Conservation (phyloP, 2,888 invertebrate genomes). For the Lycaena phlaeas region DNA sequence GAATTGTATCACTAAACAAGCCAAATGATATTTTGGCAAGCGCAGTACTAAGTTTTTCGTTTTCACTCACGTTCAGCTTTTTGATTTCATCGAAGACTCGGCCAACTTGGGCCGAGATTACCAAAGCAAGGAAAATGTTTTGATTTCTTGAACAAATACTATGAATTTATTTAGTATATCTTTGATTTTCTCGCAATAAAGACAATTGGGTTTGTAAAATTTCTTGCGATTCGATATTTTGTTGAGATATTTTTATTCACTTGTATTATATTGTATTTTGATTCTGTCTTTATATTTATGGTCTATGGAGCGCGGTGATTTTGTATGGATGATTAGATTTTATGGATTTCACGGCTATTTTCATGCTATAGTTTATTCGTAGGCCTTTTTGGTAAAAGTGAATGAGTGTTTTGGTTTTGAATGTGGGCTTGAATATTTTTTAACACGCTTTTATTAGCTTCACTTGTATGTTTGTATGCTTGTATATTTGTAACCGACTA, state of each 20-base stretch:
- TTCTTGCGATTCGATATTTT: not conserved
- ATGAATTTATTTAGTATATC: constrained; percentile 6
- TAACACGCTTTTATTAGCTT: too few species aligned
- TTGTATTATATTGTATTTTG: not conserved
- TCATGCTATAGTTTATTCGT: too few species aligned
- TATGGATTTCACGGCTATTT: too few species aligned
- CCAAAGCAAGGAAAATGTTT: constrained; percentile 7
- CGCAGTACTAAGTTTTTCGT: constrained; percentile 10
- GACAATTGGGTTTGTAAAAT: not conserved
- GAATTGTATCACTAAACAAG: constrained; percentile 7
- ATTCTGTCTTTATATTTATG: too few species aligned
- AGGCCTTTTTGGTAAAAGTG: too few species aligned
- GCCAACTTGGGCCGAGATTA: constrained; percentile 8
- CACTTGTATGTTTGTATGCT: too few species aligned
- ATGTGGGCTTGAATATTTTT: too few species aligned
- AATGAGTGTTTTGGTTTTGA: too few species aligned
- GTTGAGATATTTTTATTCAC: not conserved
- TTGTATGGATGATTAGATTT: too few species aligned
- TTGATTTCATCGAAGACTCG: constrained; percentile 10
- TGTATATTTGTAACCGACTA: too few species aligned
- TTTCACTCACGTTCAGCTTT: constrained; percentile 11
- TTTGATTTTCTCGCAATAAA: constrained; percentile 3
- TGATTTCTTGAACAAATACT: constrained; percentile 10
- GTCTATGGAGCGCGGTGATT: too few species aligned
- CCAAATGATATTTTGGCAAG: constrained; percentile 12